Evolutionary conservation across 2,797 vertebrate species (phyloP), one percentile per base, ranked within the genome.

Genomic region (Vultur gryphus): DNA sequence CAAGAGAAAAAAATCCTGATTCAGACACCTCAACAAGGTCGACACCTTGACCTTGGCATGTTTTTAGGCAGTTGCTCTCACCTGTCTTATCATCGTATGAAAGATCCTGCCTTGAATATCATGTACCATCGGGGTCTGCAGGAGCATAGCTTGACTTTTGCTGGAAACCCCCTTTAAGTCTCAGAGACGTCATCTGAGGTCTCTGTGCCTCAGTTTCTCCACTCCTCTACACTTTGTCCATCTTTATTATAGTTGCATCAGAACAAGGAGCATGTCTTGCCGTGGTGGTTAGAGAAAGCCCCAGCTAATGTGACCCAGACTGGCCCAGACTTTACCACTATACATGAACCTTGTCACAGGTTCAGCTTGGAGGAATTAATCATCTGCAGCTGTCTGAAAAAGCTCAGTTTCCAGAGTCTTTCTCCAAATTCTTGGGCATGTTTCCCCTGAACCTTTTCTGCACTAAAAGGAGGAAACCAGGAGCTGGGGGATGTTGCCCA

Each of bases 11-110:
- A 49, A 71, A 21, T 35, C 31, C 35, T 14, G 2, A 79, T 77
- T 73, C 70, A 64, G 64, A 73, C 11, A 59, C 25, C 49, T 73
- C 12, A 7, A 35, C 29, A 48, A 62, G 54, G 35, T 1, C 2
- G 3, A 35, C 29, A 49, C 28, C 6, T 84, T 0, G 0, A 49
- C 28, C 49, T 70, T 43, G 18, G 49, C 55, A 25, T 37, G 16
- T 33, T 89, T 95, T 71, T 31, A 73, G 57, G 16, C 20, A 29
- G 28, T 39, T 90, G 16, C 11, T 52, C 8, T 92, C 37, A 48
- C 57, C 16, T 44, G 8, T 28, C 11, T 64, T 70, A 49, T 19
- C 35, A 84, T 18, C 64, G 26, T 24, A 12, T 37, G 28, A 79
- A 76, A 48, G 10, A 54, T 35, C 16, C 52, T 65, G 21, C 29